These are phyloP conservation scores for Eretmochelys imbricata DNA, from an alignment of 2,113 vertebrate genomes.

Conservation along the genomic window DNA sequence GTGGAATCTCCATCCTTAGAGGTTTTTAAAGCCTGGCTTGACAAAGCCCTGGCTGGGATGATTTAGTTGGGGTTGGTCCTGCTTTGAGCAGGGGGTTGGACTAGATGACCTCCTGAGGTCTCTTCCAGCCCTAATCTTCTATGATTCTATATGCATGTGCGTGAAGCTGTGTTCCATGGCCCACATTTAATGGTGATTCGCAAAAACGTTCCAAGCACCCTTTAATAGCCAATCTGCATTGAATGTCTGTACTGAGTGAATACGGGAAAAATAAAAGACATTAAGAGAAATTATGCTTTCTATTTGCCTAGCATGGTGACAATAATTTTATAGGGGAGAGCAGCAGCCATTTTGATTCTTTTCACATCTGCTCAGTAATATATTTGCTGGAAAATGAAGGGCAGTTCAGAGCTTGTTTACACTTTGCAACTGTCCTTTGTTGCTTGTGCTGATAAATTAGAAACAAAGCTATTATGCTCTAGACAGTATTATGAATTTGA, in stretches of 20 bases:
- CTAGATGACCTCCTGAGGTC: too few relatives aligned
- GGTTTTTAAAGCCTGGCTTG: too few relatives aligned
- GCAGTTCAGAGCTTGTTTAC: neutral
- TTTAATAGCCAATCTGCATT: neutral
- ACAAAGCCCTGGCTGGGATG: too few relatives aligned
- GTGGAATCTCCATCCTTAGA: too few relatives aligned
- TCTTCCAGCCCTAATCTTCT: too few relatives aligned
- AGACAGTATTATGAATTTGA: neutral
- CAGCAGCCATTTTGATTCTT: slow-evolving; percentile 12
- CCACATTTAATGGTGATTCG: neutral
- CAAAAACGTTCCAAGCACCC: neutral
- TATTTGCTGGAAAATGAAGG: slow-evolving; percentile 19
- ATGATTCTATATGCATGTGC: too few relatives aligned
- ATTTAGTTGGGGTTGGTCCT: too few relatives aligned
- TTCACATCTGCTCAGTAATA: neutral
- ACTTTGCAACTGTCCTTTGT: neutral
- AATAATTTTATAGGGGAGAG: neutral
- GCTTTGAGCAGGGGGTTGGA: too few relatives aligned
- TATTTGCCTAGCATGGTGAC: neutral
- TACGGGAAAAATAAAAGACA: neutral
- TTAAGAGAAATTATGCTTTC: neutral
- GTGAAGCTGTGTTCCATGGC: neutral
- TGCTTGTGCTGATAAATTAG: slow-evolving; percentile 51
- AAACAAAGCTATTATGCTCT: slow-evolving; percentile 27
- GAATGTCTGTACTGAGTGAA: neutral